A percentile compares a stretch with the other conserved stretches of the same genome.
These are phyloP conservation scores for Cephus spinipes DNA, from an alignment of 2,888 invertebrate species.

Conservation along the genomic window DNA sequence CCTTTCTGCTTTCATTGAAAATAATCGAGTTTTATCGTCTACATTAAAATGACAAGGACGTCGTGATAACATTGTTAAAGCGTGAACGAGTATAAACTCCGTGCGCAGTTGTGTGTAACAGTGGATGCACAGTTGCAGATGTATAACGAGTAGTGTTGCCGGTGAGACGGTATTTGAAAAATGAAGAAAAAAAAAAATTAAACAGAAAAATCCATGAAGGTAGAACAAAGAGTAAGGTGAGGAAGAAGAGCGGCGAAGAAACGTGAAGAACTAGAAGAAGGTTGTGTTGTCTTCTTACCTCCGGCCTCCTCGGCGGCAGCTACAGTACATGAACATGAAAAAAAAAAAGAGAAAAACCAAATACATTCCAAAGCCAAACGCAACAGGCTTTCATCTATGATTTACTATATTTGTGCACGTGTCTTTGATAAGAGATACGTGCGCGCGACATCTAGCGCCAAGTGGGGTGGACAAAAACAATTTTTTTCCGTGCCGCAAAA, in stretches of 20 bases:
- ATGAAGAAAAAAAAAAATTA: not conserved
- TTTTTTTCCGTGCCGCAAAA: not conserved
- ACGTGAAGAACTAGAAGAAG: constrained; percentile 6
- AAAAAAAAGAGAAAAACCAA: constrained; percentile 70
- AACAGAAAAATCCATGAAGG: not conserved
- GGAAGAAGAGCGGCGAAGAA: not conserved
- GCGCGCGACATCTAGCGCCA: not conserved
- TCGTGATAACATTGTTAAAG: not conserved
- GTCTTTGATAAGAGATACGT: constrained; percentile 8
- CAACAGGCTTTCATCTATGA: constrained; percentile 28
- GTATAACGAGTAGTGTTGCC: not conserved
- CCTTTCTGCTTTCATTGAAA: not conserved
- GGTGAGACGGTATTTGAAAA: not conserved
- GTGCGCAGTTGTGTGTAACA: not conserved
- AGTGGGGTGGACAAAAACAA: not conserved
- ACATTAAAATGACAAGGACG: not conserved
- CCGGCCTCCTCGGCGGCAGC: constrained; percentile 90
- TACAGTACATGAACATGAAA: constrained; percentile 73
- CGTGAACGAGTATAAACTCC: not conserved
- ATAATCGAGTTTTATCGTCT: not conserved
- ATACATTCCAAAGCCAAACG: constrained; percentile 60
- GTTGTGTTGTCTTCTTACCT: constrained; percentile 74
- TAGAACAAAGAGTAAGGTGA: not conserved
- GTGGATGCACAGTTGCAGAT: not conserved
- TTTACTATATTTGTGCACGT: constrained; percentile 22